These are phyloP conservation scores for Dinothrombium tinctorium DNA, from an alignment of 1,140 invertebrate species.

Conservation along the genomic window DNA sequence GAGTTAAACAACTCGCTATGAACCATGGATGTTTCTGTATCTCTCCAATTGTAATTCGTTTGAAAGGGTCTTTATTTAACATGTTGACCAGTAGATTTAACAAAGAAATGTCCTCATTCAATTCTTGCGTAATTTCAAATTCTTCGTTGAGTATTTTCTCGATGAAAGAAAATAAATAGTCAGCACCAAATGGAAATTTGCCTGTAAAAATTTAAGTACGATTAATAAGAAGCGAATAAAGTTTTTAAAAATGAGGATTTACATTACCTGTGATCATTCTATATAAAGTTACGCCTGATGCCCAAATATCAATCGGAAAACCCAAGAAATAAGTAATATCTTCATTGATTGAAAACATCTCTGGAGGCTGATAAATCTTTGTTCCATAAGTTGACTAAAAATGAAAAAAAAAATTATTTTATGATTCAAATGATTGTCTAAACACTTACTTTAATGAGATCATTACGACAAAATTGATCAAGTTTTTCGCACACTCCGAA, in stretches of 20 bases:
- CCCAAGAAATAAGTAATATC: slow-evolving; percentile 75
- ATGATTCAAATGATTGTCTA: no score
- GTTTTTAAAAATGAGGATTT: no score
- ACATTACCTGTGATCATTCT: slow-evolving; percentile 86
- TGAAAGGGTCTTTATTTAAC: slow-evolving; percentile 11
- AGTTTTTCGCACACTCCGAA: slow-evolving; percentile 72
- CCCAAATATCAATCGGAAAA: slow-evolving; percentile 94
- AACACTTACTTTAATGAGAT: no score
- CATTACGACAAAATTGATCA: slow-evolving; percentile 39
- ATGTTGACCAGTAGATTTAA: slow-evolving; percentile 35
- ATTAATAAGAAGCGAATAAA: no score
- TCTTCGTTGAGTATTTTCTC: background rate
- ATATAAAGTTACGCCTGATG: slow-evolving; percentile 83
- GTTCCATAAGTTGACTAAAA: slow-evolving; percentile 81
- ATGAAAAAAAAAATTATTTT: no score
- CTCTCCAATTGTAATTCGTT: slow-evolving; percentile 4
- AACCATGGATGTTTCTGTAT: slow-evolving; percentile 33
- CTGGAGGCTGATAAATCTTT: slow-evolving; percentile 94
- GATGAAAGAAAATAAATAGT: background rate
- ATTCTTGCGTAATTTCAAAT: background rate
- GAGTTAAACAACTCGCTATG: slow-evolving; percentile 24
- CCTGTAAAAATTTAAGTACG: no score
- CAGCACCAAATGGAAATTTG: background rate
- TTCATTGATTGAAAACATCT: slow-evolving; percentile 86
- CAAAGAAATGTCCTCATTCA: background rate